Base-by-base conservation (phyloP, 64 coral and sea anemone species). In the Porites australiensis region DNA sequence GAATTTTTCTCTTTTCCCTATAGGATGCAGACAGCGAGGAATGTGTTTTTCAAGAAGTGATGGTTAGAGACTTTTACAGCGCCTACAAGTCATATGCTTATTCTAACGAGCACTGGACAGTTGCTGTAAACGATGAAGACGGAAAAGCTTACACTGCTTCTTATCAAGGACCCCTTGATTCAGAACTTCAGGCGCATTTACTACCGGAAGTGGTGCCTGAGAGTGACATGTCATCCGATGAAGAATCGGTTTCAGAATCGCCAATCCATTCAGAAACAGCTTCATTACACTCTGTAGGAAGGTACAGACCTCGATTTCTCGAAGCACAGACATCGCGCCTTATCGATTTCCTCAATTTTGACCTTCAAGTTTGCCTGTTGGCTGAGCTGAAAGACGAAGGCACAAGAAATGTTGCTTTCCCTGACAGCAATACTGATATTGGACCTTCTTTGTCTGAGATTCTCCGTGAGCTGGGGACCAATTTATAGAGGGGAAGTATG, bases 21-120 rank as follows among this genome's bases (percentile, higher is more conserved):
- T 65, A 96, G 95, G 95, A 96, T 47, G 95, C 92, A 19, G 95
- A 96, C 74, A 89, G 95, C 47, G 95, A 96, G 55, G 95, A 96
- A 23, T 96, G 95, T 45, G 79, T 96, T 79, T 96, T 96, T 86
- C 87, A 93, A 50, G 95, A 96, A 86, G 92, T 88, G 1, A 58
- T 93, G 64, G 87, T 96, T 16, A 92, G 74, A 89, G 90, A 96
- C 61, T 96, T 96, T 82, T 96, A 86, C 50, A 93, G 90, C 58
- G 90, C 92, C 53, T 96, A 93, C 80, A 92, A 92, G 60, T 96
- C 95, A 3, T 96, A 92, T 23, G 76, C 86, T 9, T 96, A 96
- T 58, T 96, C 95, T 3, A 96, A 92, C 21, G 90, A 96, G 73
- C 79, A 83, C 13, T 96, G 95, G 95, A 88, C 89, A 63, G 95